Base-by-base conservation (phyloP, 64 coral and sea anemone genomes). In the Pachyseris speciosa region DNA sequence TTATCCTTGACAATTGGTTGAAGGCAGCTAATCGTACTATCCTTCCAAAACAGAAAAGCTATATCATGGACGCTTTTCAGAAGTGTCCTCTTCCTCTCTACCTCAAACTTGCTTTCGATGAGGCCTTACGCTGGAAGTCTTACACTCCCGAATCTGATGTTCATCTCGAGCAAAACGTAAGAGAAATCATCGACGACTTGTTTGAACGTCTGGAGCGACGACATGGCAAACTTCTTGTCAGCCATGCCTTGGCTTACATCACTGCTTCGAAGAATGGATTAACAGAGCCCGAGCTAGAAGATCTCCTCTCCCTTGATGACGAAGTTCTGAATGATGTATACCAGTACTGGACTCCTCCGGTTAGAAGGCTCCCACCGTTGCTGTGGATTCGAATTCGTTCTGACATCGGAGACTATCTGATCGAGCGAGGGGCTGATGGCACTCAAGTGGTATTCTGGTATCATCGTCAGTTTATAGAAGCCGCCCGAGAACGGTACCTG, bases 381-480 rank as follows among this genome's bases (percentile, higher is more conserved):
- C 69, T 98, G 29, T 98, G 96, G 96, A 92, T 98, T 20, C 89
- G 96, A 37, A 95, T 98, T 73, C 89, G 96, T 19, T 85, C 88
- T 15, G 93, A 98, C 83, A 95, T 98, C 19, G 84, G 84, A 33
- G 96, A 98, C n/a, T 98, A 98, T 48, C 80, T 98, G 22, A 95
- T 95, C 33, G 96, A 98, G 32, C 84, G 96, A 51, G 96, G 96
- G 24, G 93, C 96, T 0, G 96, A 98, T 55, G 93, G 96, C 7
- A 86, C 96, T 1, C 83, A 87, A 37, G 96, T 98, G n/a, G 95
- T 95, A 32, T 98, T 80, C 66, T 98, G 96, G 96, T 98, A 95
- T 60, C 96, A 98, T 86, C 94, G 93, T 64, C 96, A 98, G 66
- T 98, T 98, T 37, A 98, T 95, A 12, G 96, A 98, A 57, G 96